Evolutionary conservation across 2,797 vertebrate genomes (phyloP).

Genomic region (Pampus argenteus): DNA sequence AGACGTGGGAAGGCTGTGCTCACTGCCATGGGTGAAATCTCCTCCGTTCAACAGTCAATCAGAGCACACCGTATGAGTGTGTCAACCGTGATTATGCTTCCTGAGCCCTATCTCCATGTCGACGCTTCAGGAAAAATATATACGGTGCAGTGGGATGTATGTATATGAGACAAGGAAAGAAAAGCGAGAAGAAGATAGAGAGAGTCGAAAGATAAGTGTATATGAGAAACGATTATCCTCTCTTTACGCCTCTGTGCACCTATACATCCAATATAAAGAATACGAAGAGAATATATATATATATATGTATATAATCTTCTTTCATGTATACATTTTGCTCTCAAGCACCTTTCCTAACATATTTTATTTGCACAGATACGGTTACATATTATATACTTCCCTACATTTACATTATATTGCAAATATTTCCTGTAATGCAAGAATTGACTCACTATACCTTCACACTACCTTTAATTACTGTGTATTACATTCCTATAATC

Average conservation of each 20-base stretch:
- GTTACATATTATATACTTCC: too few relatives aligned
- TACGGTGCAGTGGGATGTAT: neutral
- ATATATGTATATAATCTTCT: too few relatives aligned
- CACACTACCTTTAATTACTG: too few relatives aligned
- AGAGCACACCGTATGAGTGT: conserved; percentile 12
- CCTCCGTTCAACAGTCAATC: conserved; percentile 30
- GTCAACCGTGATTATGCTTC: conserved; percentile 37
- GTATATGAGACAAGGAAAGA: neutral
- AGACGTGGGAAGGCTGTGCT: conserved; percentile 12
- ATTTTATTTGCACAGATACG: too few relatives aligned
- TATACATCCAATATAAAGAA: too few relatives aligned
- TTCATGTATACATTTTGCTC: too few relatives aligned
- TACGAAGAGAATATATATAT: too few relatives aligned
- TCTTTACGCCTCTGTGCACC: neutral
- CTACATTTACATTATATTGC: too few relatives aligned
- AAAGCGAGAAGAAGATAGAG: neutral
- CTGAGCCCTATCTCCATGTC: conserved; percentile 12
- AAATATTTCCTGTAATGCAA: too few relatives aligned
- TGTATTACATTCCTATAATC: too few relatives aligned
- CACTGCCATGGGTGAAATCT: conserved; percentile 26
- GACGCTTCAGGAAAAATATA: conserved; percentile 20
- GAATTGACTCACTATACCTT: too few relatives aligned
- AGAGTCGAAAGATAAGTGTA: neutral
- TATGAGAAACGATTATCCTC: neutral
- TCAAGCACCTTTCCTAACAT: too few relatives aligned